These are phyloP conservation scores for Hippopotamyrus pictus DNA, from an alignment of 2,797 vertebrate genomes.

Conservation along the genomic window DNA sequence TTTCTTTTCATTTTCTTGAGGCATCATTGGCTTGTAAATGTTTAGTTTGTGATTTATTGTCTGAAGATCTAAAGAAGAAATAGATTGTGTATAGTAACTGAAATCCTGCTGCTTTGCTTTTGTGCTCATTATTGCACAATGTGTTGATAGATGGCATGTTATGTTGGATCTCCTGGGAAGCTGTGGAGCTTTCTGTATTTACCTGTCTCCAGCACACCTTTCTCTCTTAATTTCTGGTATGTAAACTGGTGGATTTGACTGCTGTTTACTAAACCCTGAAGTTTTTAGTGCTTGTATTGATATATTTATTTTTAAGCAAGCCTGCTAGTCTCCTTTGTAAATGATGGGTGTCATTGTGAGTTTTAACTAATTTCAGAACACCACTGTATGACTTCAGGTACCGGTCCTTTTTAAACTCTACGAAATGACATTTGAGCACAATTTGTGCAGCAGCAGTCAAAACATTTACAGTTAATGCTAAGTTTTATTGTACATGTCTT, in stretches of 20 bases:
- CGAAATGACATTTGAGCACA: background rate
- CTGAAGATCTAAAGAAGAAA: slow-evolving; percentile 8
- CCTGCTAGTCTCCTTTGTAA: slow-evolving; percentile 69
- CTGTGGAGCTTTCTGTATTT: slow-evolving; percentile 61
- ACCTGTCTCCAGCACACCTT: slow-evolving; percentile 52
- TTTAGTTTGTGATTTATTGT: background rate
- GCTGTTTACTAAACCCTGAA: slow-evolving; percentile 50
- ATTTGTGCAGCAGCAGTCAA: background rate
- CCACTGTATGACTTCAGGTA: background rate
- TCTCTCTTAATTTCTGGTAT: slow-evolving; percentile 63
- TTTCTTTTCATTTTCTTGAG: background rate
- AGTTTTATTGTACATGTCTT: background rate
- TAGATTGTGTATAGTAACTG: background rate
- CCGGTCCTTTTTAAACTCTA: background rate
- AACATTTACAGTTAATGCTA: background rate
- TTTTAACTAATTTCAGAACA: background rate
- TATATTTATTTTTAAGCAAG: slow-evolving; percentile 53
- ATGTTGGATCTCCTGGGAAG: slow-evolving; percentile 55
- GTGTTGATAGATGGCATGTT: slow-evolving; percentile 66
- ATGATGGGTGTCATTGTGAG: slow-evolving; percentile 38
- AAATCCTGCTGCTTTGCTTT: background rate
- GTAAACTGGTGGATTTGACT: slow-evolving; percentile 65
- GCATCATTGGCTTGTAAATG: background rate
- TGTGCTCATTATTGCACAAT: slow-evolving; percentile 44
- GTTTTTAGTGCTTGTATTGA: slow-evolving; percentile 31